phyloP scores from a whole-genome alignment of 2,113 vertebrate species.

The Hiodon tergisus region DNA sequence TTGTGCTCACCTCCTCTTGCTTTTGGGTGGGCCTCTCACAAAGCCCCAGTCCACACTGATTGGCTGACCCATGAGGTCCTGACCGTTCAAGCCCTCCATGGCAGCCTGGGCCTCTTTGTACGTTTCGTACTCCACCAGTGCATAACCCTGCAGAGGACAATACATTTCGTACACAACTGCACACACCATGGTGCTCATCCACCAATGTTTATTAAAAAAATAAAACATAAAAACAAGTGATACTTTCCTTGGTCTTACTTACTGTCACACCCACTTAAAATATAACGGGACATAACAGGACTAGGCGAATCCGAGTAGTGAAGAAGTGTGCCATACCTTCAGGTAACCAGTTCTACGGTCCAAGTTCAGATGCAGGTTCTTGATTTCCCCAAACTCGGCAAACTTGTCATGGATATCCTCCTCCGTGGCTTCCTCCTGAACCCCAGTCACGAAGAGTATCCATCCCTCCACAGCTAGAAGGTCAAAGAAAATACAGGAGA shows the following conservation, averaged over 20 bases:
- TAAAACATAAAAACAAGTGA: too few species aligned
- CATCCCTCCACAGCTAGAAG: constrained; percentile 88
- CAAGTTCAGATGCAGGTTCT: constrained; percentile 90
- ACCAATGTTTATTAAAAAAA: too few species aligned
- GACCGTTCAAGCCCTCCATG: constrained; percentile 92
- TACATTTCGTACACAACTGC: too few species aligned
- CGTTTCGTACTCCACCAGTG: constrained; percentile 90
- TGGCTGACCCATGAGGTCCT: constrained; percentile 91
- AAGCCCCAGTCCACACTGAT: constrained; percentile 96
- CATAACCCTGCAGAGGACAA: constrained; percentile 70
- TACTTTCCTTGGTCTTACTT: too few species aligned
- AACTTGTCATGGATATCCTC: constrained; percentile 95
- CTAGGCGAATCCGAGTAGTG: too few species aligned
- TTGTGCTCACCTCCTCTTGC: constrained; percentile 77
- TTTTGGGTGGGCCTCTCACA: constrained; percentile 87
- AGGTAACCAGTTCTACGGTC: constrained; percentile 87
- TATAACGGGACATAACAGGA: too few species aligned
- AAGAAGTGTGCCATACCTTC: constrained; percentile 62
- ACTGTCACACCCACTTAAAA: too few species aligned
- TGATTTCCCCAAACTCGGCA: constrained; percentile 90
- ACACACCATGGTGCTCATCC: neutral
- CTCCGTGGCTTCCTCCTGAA: constrained; percentile 91
- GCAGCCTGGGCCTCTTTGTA: constrained; percentile 96
- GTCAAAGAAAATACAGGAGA: neutral
- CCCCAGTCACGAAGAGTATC: constrained; percentile 93